phyloP scores from a whole-genome alignment of 1,140 invertebrate genomes.

The Helicoverpa zea region DNA sequence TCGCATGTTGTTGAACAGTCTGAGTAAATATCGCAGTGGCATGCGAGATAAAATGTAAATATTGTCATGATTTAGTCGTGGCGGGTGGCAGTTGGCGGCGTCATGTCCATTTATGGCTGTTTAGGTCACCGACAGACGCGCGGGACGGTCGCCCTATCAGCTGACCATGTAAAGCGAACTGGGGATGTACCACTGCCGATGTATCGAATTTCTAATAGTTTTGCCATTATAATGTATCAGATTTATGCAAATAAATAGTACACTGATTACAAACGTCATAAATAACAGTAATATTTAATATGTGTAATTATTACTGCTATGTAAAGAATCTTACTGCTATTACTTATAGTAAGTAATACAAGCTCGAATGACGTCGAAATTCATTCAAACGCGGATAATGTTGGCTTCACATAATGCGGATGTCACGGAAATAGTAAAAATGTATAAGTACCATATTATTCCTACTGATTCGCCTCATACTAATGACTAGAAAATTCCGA shows the following conservation, averaged over 20 bases:
- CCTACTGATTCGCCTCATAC: not conserved
- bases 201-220: conserved; percentile 54
- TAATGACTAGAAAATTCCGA: not conserved
- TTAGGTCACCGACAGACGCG: conserved; percentile 63
- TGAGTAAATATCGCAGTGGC: conserved; percentile 51
- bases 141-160: conserved; percentile 53
- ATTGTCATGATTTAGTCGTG: conserved; percentile 71
- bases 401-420: conserved; percentile 54
- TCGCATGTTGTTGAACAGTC: conserved; percentile 20
- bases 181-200: conserved; percentile 55
- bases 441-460: not conserved
- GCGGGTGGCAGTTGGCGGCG: conserved; percentile 66
- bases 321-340: not conserved
- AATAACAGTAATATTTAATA: conserved; percentile 23
- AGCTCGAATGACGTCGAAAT: conserved; percentile 55
- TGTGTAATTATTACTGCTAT: not conserved
- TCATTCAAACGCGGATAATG: conserved; percentile 50
- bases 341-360: not conserved
- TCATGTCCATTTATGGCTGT: conserved; percentile 74
- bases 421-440: conserved; percentile 49
- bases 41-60: conserved; percentile 53
- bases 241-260: not conserved
- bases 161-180: conserved; percentile 66
- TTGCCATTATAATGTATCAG: conserved; percentile 23
- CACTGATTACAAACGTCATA: not conserved